Evolutionary conservation across 2,888 invertebrate species (phyloP).

Genomic region (Papilio elwesi): DNA sequence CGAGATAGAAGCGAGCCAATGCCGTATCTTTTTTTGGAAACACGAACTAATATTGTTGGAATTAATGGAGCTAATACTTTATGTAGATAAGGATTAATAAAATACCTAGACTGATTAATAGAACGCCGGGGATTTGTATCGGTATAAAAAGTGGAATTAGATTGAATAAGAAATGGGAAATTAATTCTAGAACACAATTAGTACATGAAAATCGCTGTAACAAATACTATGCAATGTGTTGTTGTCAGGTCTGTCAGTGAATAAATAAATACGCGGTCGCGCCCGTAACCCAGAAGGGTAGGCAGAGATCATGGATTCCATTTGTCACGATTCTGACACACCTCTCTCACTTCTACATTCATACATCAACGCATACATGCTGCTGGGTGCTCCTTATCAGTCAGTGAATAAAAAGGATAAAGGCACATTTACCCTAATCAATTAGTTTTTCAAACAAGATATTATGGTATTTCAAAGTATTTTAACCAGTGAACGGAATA

Average conservation of each 20-base stretch:
- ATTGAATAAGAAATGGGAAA: conserved; percentile 2
- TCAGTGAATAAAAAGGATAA: not conserved
- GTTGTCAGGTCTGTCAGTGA: not conserved
- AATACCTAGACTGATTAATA: conserved; percentile 22
- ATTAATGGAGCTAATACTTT: conserved; percentile 26
- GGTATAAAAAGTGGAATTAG: not conserved
- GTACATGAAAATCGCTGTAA: not conserved
- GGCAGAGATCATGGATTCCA: too few relatives aligned
- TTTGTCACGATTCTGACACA: too few relatives aligned
- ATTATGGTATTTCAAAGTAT: not conserved
- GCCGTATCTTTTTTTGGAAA: conserved; percentile 18
- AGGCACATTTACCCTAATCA: not conserved
- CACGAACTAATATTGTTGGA: conserved; percentile 17
- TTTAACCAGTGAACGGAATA: too few relatives aligned
- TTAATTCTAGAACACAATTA: conserved; percentile 6
- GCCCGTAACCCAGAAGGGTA: too few relatives aligned
- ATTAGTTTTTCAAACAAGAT: not conserved
- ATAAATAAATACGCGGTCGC: too few relatives aligned
- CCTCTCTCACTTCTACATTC: too few relatives aligned
- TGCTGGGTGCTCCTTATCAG: too few relatives aligned
- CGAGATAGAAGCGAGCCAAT: conserved; percentile 17
- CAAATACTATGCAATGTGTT: conserved; percentile 6
- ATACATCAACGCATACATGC: too few relatives aligned
- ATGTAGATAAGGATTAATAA: conserved; percentile 21
- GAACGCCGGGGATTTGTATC: not conserved